Evolutionary conservation across 1,140 invertebrate species (phyloP).

Genomic region (Anoplophora glabripennis): DNA sequence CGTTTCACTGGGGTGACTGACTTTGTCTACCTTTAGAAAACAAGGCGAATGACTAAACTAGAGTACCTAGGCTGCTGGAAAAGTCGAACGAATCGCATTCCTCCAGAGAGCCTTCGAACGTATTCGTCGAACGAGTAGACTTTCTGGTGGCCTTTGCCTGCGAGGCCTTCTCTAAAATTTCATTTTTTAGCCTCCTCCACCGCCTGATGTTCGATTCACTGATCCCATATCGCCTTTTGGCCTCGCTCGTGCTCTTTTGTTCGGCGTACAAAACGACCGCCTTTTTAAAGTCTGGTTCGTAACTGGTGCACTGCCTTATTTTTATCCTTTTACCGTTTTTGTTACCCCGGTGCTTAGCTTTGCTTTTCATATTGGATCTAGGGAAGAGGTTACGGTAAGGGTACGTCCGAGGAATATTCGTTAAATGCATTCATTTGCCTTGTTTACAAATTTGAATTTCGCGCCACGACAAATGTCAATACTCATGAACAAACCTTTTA

Average conservation of each 20-base stretch:
- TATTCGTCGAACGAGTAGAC: too few relatives aligned
- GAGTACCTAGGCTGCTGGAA: too few relatives aligned
- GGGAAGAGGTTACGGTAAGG: too few relatives aligned
- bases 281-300: conserved; percentile 39
- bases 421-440: conserved; percentile 1
- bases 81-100: too few relatives aligned
- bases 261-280: conserved; percentile 39
- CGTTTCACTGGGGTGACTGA: too few relatives aligned
- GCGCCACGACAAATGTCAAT: conserved; percentile 12
- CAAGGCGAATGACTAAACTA: too few relatives aligned
- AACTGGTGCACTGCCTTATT: conserved; percentile 12
- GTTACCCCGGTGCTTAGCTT: neutral
- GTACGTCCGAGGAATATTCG: neutral
- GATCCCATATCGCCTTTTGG: conserved; percentile 35
- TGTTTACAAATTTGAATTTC: conserved; percentile 19
- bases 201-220: conserved; percentile 37
- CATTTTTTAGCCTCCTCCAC: conserved; percentile 32
- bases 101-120: too few relatives aligned
- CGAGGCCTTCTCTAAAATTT: conserved; percentile 26
- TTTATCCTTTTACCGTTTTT: neutral
- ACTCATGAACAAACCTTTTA: conserved; percentile 17
- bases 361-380: too few relatives aligned
- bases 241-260: conserved; percentile 33
- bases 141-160: neutral
- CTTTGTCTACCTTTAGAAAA: too few relatives aligned